These are phyloP conservation scores for Xylocampa areola DNA, from an alignment of 2,888 invertebrate species.

Conservation along the genomic window DNA sequence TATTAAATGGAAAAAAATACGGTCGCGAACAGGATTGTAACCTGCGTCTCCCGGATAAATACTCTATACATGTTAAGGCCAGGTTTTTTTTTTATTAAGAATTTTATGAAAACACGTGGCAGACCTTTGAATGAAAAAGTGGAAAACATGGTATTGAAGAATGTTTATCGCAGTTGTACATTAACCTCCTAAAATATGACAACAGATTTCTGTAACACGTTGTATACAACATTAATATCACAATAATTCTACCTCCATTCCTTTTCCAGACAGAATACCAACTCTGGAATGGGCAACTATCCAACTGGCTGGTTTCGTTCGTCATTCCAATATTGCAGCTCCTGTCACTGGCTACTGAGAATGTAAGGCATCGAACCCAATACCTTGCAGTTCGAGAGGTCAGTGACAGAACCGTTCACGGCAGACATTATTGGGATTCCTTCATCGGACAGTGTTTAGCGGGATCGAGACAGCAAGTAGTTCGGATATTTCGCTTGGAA, in stretches of 20 bases:
- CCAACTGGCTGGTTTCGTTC: slow-evolving; percentile 28
- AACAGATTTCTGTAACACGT: too few relatives aligned
- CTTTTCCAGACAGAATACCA: slow-evolving; percentile 4
- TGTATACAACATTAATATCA: not conserved
- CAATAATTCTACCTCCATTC: not conserved
- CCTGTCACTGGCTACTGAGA: slow-evolving; percentile 10
- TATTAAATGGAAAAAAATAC: too few relatives aligned
- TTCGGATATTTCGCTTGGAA: slow-evolving; percentile 33
- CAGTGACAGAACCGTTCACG: slow-evolving; percentile 6
- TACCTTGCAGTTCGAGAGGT: slow-evolving; percentile 25
- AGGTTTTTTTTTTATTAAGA: too few relatives aligned
- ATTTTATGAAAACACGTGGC: too few relatives aligned
- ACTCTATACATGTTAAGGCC: too few relatives aligned
- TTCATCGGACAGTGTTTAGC: slow-evolving; percentile 17
- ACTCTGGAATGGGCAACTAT: slow-evolving; percentile 11
- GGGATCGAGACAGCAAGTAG: slow-evolving; percentile 11
- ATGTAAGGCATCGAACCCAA: slow-evolving; percentile 18
- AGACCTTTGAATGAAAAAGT: too few relatives aligned
- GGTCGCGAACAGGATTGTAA: too few relatives aligned
- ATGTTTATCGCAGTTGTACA: too few relatives aligned
- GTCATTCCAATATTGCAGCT: slow-evolving; percentile 29
- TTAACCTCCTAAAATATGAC: too few relatives aligned
- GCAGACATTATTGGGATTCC: slow-evolving; percentile 34
- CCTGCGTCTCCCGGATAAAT: too few relatives aligned
- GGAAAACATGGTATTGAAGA: too few relatives aligned